Percentiles rank a stretch among this genome's conserved stretches.
Conservation (phyloP, 2,797 vertebrate genomes). For the Sternotherus odoratus region DNA sequence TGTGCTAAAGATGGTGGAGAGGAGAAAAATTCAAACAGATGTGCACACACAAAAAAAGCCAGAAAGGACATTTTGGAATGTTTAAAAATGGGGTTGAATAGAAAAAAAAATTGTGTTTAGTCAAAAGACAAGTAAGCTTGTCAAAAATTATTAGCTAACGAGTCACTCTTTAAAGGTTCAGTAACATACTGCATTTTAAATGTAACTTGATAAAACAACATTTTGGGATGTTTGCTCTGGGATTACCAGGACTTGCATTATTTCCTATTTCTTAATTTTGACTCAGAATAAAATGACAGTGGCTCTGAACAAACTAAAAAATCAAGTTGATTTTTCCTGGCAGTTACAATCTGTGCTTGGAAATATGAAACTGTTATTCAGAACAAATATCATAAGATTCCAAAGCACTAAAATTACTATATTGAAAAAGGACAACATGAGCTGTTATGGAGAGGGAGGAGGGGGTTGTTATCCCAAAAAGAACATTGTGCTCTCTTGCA, state of each 20-base stretch:
- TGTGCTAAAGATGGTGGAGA: not conserved
- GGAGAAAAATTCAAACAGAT: not conserved
- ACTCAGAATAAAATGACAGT: slow-evolving; percentile 61
- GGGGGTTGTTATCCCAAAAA: slow-evolving; percentile 71
- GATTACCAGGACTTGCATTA: slow-evolving; percentile 30
- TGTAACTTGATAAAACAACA: not conserved
- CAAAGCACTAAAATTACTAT: slow-evolving; percentile 79
- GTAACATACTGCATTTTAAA: not conserved
- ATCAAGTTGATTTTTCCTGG: slow-evolving; percentile 83
- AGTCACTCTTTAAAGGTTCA: not conserved
- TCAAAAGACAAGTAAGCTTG: slow-evolving; percentile 11
- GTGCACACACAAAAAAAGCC: not conserved
- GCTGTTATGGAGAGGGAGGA: slow-evolving; percentile 71
- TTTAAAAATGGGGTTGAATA: not conserved
- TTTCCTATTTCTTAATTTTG: slow-evolving; percentile 32
- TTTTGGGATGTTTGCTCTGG: slow-evolving; percentile 3
- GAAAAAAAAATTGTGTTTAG: not conserved
- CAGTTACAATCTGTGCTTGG: slow-evolving; percentile 82
- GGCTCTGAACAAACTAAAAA: slow-evolving; percentile 78
- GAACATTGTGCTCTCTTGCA: slow-evolving; percentile 78
- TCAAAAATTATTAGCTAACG: not conserved
- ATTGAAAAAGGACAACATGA: slow-evolving; percentile 81
- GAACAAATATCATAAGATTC: slow-evolving; percentile 78
- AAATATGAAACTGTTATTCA: slow-evolving; percentile 82
- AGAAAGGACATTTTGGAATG: not conserved